Base-by-base conservation (phyloP, 37 sponge, comb jelly and placozoan species). In the Chondrilla cf. caribensis region DNA sequence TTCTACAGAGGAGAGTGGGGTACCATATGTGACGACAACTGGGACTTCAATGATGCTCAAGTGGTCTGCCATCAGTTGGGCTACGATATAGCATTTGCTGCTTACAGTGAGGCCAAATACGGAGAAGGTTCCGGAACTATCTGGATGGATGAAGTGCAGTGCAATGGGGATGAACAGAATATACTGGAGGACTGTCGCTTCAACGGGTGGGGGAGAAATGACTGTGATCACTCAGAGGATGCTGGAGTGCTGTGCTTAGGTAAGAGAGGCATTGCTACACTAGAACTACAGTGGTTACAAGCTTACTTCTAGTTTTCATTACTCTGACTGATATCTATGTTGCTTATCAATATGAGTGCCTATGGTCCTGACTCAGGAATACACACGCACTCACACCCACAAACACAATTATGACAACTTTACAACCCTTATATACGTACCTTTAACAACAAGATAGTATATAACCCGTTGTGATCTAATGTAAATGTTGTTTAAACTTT, bases 41-140 rank as follows among this genome's bases (percentile, higher is more conserved):
- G 87, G 87, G 89, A 64, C 78, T 62, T 84, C 15, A 22, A 38
- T 17, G 93, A 89, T 57, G 89, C 85, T 41, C 41, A 38, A 28
- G 93, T 93, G 1, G 73, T 83, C 3, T 66, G 82, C 40, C 33
- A 8, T 6, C 82, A 81, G 8, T 60, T 62, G 33, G 82, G 66
- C 39, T 81, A 60, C 4, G 35, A 4, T 5, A 1, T 7, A 29
- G 68, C 68, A 2, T 28, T 5, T 8, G 17, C 35, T 67, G 68
- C 67, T 3, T 5, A 11, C 14, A 24, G 65, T 2, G 25, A 24
- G 18, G 60, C 39, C 3, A 41, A 40, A 17, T 60, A n/a, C 22
- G 38, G 31, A 0, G 3, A 59, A 22, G 44, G 44, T 29, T 21
- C 9, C 1, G 40, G 65, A 4, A 2, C 14, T 0, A 81, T 81